Percentiles rank a stretch among this genome's conserved stretches.
phyloP scores from a whole-genome alignment of 2,797 vertebrate genomes.

The Acanthurus lineatus region DNA sequence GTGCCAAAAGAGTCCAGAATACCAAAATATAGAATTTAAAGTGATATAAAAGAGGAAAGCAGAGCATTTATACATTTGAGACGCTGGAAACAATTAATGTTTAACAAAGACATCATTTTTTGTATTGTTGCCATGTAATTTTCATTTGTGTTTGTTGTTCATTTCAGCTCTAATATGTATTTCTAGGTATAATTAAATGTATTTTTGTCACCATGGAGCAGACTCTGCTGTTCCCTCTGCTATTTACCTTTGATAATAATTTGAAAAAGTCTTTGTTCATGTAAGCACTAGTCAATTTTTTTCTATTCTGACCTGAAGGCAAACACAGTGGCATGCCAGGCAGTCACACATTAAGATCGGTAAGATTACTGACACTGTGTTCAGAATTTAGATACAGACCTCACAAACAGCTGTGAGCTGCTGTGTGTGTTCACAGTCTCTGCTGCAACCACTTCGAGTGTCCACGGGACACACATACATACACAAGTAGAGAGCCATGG shows the following conservation, averaged over 20 bases:
- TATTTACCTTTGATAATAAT: background rate
- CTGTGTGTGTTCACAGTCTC: background rate
- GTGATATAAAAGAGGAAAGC: background rate
- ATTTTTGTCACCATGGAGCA: background rate
- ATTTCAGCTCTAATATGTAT: background rate
- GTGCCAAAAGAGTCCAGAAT: background rate
- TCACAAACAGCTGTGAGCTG: constrained; percentile 3
- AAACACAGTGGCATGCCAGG: background rate
- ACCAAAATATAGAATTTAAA: background rate
- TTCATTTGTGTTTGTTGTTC: too few relatives aligned
- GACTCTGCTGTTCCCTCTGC: background rate
- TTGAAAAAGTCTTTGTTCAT: background rate
- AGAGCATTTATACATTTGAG: background rate
- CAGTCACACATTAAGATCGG: background rate
- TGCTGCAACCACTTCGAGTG: background rate
- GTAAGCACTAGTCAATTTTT: background rate
- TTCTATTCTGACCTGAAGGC: background rate
- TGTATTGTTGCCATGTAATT: too few relatives aligned
- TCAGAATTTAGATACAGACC: too few relatives aligned
- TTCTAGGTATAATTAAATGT: background rate
- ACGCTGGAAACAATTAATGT: background rate
- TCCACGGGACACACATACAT: background rate
- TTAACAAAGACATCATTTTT: too few relatives aligned
- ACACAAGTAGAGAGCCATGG: background rate
- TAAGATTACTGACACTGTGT: background rate